A percentile compares a stretch with the other conserved stretches of the same genome.
Evolutionary conservation across 2,797 vertebrate species (phyloP).

Genomic region (Oryzias dopingdopingensis): DNA sequence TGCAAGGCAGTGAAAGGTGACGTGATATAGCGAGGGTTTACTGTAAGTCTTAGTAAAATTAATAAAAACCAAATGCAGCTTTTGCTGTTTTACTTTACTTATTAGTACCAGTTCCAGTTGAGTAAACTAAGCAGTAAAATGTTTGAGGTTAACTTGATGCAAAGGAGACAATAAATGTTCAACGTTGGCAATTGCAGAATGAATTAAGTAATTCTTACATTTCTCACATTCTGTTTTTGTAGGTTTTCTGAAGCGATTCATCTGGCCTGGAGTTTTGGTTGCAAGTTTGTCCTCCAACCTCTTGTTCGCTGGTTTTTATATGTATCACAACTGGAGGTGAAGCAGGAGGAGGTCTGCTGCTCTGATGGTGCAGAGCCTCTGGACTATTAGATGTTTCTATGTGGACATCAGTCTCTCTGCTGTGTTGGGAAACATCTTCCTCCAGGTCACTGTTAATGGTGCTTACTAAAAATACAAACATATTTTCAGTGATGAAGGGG

Average conservation of each 20-base stretch:
- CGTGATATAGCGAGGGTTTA: no score
- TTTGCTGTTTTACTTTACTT: no score
- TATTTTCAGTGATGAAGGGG: constrained; percentile 9
- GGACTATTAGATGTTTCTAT: neutral
- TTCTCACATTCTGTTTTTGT: constrained; percentile 3
- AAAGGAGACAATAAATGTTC: no score
- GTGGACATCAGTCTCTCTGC: constrained; percentile 11
- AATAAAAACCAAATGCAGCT: no score
- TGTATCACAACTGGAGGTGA: constrained; percentile 83
- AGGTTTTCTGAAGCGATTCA: constrained; percentile 74
- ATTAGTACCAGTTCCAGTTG: no score
- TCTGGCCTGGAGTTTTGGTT: constrained; percentile 81
- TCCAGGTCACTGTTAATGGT: constrained; percentile 14
- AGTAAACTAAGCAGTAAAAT: no score
- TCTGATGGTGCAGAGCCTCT: constrained; percentile 5
- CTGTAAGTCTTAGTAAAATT: no score
- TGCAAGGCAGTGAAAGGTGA: no score
- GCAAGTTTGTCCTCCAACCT: constrained; percentile 86
- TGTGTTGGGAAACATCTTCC: constrained; percentile 7
- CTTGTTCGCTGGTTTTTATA: constrained; percentile 81
- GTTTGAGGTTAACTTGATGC: no score
- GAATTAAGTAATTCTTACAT: neutral
- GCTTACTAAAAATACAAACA: constrained; percentile 16
- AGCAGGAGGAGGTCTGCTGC: neutral
- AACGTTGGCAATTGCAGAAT: neutral